These are phyloP conservation scores for Cetonia aurata DNA, from an alignment of 2,888 invertebrate genomes.

Conservation along the genomic window DNA sequence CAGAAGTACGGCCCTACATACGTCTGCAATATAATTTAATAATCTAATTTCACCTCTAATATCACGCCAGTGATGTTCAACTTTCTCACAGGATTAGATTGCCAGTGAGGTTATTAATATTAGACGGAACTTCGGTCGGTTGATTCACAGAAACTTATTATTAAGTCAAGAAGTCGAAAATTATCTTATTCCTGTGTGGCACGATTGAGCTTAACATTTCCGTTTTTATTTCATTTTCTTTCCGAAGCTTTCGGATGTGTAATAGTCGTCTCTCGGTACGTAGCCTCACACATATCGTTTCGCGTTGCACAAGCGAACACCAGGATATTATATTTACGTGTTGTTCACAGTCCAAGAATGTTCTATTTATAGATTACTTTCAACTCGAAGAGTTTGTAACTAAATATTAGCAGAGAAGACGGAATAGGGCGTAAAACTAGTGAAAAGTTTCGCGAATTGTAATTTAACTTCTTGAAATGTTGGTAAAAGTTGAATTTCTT, in stretches of 20 bases:
- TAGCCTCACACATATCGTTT: not conserved
- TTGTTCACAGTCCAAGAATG: constrained; percentile 9
- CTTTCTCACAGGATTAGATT: not conserved
- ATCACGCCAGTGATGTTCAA: not conserved
- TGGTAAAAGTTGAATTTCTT: too few species aligned
- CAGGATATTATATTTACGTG: constrained; percentile 2
- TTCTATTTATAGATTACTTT: constrained; percentile 42
- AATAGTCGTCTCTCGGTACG: too few species aligned
- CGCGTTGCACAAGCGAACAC: not conserved
- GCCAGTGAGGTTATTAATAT: constrained; percentile 12
- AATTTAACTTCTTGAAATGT: constrained; percentile 1
- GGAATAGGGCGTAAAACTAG: too few species aligned
- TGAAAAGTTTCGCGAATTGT: constrained; percentile 1
- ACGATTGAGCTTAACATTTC: constrained; percentile 9
- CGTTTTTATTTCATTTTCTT: constrained; percentile 25
- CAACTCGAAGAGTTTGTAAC: constrained; percentile 39
- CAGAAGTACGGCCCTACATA: too few species aligned
- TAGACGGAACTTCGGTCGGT: constrained; percentile 10
- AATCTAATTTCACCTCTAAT: too few species aligned
- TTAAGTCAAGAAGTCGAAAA: constrained; percentile 39
- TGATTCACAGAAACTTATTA: constrained; percentile 41
- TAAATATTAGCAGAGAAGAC: constrained; percentile 5
- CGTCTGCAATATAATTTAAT: too few species aligned
- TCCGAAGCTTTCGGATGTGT: not conserved
- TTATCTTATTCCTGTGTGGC: constrained; percentile 26